Evolutionary conservation across 2,888 invertebrate genomes (phyloP).

Genomic region (Cataglyphis altisquamis): DNA sequence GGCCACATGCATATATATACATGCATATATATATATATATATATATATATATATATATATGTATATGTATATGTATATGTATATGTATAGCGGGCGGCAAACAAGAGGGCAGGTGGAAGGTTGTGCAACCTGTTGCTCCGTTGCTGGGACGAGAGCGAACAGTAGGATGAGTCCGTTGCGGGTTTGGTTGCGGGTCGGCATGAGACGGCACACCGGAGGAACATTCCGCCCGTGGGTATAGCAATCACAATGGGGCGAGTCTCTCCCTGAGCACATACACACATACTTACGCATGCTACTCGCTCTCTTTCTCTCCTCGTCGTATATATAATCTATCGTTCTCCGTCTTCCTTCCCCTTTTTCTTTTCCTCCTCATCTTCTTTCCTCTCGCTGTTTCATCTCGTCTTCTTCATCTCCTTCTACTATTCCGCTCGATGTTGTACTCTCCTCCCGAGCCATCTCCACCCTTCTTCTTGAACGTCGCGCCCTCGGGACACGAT

Average conservation of each 20-base stretch:
- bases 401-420: slow-evolving; percentile 54
- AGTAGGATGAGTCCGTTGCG: slow-evolving; percentile 74
- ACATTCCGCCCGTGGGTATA: slow-evolving; percentile 75
- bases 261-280: slow-evolving; percentile 62
- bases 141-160: slow-evolving; percentile 72
- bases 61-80: slow-evolving; percentile 7
- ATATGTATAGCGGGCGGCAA: slow-evolving; percentile 74
- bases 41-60: slow-evolving; percentile 31
- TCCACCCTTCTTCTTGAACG: slow-evolving; percentile 71
- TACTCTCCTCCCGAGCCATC: slow-evolving; percentile 64
- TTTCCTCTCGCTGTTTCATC: slow-evolving; percentile 34
- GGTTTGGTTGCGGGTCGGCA: slow-evolving; percentile 71
- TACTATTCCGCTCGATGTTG: slow-evolving; percentile 61
- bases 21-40: slow-evolving; percentile 57
- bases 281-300: slow-evolving; percentile 63
- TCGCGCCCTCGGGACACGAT: slow-evolving; percentile 84
- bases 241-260: slow-evolving; percentile 79
- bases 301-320: slow-evolving; percentile 33
- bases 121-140: slow-evolving; percentile 83
- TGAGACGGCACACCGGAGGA: slow-evolving; percentile 72
- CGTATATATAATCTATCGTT: neutral
- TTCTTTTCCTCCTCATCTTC: slow-evolving; percentile 46
- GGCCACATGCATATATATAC: slow-evolving; percentile 54
- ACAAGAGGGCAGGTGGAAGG: slow-evolving; percentile 81
- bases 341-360: slow-evolving; percentile 49